phyloP scores from a whole-genome alignment of 2,888 invertebrate genomes.

The Apamea anceps region DNA sequence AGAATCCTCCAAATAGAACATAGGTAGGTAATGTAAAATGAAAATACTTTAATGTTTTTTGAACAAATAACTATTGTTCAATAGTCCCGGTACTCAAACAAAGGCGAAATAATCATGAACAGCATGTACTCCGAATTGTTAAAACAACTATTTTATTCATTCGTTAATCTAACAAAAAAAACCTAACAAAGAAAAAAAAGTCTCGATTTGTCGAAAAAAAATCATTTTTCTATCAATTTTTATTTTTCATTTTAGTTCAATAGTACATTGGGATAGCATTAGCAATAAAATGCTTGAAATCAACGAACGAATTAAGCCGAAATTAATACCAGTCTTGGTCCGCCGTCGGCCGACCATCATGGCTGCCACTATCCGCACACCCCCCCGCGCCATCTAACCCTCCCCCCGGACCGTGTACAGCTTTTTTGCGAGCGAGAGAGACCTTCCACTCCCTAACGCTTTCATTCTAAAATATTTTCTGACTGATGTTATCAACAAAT shows the following conservation, averaged over 20 bases:
- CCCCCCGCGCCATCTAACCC: slow-evolving; percentile 77
- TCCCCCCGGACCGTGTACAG: slow-evolving; percentile 78
- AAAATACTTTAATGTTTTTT: background rate
- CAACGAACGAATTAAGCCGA: slow-evolving; percentile 86
- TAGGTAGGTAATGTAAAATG: background rate
- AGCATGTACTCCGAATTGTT: background rate
- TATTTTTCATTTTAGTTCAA: slow-evolving; percentile 19
- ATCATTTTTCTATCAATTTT: background rate
- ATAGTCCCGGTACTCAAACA: slow-evolving; percentile 17
- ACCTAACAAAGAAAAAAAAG: background rate
- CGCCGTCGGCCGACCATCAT: slow-evolving; percentile 86
- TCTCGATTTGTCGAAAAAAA: background rate
- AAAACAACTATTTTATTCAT: background rate
- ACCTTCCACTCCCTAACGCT: slow-evolving; percentile 87
- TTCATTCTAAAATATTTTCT: slow-evolving; percentile 90
- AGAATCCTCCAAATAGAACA: background rate
- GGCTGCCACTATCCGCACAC: slow-evolving; percentile 82
- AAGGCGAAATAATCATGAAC: background rate
- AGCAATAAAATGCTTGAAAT: slow-evolving; percentile 83
- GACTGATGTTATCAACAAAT: slow-evolving; percentile 59
- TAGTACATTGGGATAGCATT: slow-evolving; percentile 63
- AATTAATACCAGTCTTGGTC: slow-evolving; percentile 89
- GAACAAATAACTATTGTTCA: background rate
- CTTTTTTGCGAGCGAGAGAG: slow-evolving; percentile 90
- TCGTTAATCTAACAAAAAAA: background rate